Evolutionary conservation across 2,888 invertebrate species (phyloP).

Genomic region (Mesoligia furuncula): DNA sequence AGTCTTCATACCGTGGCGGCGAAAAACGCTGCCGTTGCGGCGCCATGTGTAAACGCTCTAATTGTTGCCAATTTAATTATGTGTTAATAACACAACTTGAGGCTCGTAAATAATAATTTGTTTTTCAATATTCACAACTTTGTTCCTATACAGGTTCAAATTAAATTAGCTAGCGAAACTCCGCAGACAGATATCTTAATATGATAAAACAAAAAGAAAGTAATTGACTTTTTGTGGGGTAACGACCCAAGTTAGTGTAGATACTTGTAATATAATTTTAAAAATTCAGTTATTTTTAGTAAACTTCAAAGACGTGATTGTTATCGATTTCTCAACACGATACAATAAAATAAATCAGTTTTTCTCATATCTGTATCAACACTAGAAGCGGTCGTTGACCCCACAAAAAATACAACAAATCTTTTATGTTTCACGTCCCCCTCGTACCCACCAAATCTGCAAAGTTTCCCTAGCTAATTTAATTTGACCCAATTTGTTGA

Average conservation of each 20-base stretch:
- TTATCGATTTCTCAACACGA: neutral
- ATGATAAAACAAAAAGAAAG: neutral
- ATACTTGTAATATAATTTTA: neutral
- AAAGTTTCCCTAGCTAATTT: neutral
- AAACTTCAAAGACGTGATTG: neutral
- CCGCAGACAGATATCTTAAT: neutral
- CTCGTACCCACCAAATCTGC: no score
- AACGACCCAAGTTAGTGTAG: neutral
- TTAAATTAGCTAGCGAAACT: neutral
- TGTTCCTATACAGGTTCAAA: neutral
- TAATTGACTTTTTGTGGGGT: neutral
- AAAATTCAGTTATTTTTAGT: neutral
- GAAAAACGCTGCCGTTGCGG: no score
- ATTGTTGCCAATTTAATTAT: conserved; percentile 57
- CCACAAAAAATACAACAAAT: neutral
- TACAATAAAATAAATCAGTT: neutral
- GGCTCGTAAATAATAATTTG: conserved; percentile 34
- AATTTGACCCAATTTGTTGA: no score
- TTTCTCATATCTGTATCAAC: neutral
- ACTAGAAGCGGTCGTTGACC: neutral
- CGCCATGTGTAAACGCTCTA: conserved; percentile 7
- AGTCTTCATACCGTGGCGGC: no score
- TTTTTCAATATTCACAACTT: conserved; percentile 4
- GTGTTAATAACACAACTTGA: conserved; percentile 38
- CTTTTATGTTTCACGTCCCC: no score